Conservation (phyloP, 2,113 vertebrate genomes). For the Scolopax mira region DNA sequence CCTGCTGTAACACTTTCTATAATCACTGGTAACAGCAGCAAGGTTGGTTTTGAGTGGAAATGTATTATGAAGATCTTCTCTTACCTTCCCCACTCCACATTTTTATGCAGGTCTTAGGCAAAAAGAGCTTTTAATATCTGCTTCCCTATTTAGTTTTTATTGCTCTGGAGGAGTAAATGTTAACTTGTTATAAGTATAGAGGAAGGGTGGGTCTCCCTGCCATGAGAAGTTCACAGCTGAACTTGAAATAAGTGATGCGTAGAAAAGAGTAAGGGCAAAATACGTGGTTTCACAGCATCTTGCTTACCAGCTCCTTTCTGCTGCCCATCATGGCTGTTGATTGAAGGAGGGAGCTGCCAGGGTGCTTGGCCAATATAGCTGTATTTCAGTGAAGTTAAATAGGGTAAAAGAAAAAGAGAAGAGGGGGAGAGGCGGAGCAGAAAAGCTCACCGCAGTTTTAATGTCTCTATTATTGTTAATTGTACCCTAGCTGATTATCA, state of each 20-base stretch:
- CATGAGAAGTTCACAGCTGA: neutral
- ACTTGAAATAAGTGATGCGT: neutral
- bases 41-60: neutral
- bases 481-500: neutral
- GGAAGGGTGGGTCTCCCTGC: neutral
- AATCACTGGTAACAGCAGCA: neutral
- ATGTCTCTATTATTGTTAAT: neutral
- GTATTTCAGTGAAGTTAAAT: neutral
- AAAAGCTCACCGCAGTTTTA: neutral
- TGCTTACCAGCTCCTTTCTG: neutral
- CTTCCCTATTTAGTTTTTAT: neutral
- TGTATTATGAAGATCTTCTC: neutral
- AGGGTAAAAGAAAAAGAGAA: neutral
- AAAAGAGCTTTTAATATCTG: neutral
- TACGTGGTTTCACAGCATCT: neutral
- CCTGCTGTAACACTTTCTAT: neutral
- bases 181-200: neutral
- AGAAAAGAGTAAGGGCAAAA: neutral
- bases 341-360: neutral
- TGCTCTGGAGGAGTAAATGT: neutral
- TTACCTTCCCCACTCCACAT: rapidly evolving
- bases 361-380: neutral
- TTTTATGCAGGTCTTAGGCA: neutral
- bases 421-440: too few species aligned
- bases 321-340: neutral